Evolutionary conservation across 2,797 vertebrate genomes (phyloP).

Genomic region (Calcarius lapponicus): DNA sequence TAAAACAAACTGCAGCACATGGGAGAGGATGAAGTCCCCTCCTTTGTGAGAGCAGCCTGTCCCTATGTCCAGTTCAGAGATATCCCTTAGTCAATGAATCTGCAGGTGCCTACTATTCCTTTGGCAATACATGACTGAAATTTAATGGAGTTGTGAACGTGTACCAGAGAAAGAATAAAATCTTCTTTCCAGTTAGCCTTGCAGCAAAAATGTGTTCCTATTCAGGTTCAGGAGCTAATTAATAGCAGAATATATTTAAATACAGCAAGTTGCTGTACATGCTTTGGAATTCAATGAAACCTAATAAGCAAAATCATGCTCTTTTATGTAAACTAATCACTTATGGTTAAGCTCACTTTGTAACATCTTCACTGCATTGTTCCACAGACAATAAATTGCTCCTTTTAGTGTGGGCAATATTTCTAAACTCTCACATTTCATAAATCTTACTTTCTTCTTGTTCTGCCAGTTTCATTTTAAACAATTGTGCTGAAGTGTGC

Average conservation of each 20-base stretch:
- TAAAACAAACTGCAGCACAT: not conserved
- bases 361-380: conserved; percentile 10
- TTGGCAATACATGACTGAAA: not conserved
- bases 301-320: conserved; percentile 19
- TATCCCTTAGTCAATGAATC: not conserved
- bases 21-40: not conserved
- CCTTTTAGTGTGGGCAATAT: not conserved
- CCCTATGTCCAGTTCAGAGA: not conserved
- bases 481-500: not conserved
- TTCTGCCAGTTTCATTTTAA: conserved; percentile 39
- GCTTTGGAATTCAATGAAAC: conserved; percentile 34
- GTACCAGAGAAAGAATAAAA: not conserved
- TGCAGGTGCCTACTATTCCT: not conserved
- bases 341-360: not conserved
- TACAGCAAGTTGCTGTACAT: conserved; percentile 14
- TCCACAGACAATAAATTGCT: conserved; percentile 7
- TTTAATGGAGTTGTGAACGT: not conserved
- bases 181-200: not conserved
- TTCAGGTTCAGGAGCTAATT: conserved; percentile 20
- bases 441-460: conserved; percentile 30
- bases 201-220: not conserved
- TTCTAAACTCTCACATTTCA: not conserved
- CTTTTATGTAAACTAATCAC: conserved; percentile 40
- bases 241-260: conserved; percentile 30
- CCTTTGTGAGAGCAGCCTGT: not conserved